Evolutionary conservation across 2,113 vertebrate species (phyloP).

Genomic region (Procapra przewalskii): DNA sequence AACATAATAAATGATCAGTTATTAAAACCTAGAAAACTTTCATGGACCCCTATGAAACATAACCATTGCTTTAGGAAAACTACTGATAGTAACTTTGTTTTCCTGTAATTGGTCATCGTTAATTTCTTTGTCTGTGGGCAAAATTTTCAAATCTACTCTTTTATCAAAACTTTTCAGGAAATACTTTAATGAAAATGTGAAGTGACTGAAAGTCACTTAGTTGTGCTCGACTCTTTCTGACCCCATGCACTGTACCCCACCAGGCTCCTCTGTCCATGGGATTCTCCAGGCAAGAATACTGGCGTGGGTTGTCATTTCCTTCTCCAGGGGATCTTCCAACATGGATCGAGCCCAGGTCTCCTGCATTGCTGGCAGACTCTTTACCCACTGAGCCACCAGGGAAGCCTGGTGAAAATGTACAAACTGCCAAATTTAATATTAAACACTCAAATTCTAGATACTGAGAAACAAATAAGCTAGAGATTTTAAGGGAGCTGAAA

Average conservation of each 20-base stretch:
- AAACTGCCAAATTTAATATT: background rate
- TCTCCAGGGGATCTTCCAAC: background rate
- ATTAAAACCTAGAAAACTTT: background rate
- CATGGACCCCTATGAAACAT: background rate
- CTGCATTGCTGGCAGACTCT: background rate
- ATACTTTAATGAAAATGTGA: background rate
- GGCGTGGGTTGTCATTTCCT: background rate
- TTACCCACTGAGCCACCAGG: background rate
- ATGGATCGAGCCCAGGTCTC: background rate
- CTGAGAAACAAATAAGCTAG: background rate
- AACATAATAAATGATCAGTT: background rate
- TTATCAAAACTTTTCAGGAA: background rate
- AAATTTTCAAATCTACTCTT: background rate
- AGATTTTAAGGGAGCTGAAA: background rate
- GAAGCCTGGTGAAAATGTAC: background rate
- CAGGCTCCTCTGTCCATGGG: background rate
- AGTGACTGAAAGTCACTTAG: background rate
- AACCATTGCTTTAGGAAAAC: background rate
- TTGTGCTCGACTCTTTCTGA: background rate
- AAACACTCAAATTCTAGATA: background rate
- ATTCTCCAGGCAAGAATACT: background rate
- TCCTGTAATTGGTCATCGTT: background rate
- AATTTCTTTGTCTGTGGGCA: background rate
- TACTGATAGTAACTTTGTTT: background rate
- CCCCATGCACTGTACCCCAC: background rate